Base-by-base conservation (phyloP, 2,113 vertebrate genomes). In the Catharus bicknelli region DNA sequence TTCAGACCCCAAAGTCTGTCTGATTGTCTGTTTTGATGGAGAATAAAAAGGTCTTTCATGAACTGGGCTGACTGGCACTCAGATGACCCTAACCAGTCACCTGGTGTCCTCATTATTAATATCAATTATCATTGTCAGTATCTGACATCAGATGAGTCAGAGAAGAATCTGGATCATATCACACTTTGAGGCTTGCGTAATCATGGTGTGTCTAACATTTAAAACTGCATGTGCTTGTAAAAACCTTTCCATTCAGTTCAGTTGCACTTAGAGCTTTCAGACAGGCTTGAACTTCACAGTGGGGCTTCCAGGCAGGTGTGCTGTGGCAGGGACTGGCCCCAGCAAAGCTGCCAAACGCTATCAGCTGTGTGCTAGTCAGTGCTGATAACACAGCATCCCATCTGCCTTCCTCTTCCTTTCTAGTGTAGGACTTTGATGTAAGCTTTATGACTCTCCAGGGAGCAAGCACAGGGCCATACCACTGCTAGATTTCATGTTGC, bases 131-230 rank as follows among this genome's bases (percentile, higher is more conserved):
- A 36, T 36, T 36, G 34, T 36, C 34, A 91, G 34, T 55, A 70
- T 86, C 30, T 86, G 78, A 63, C 40, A 22, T 29, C 57, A 75
- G 73, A 76, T 69, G 75, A 95, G 64, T 66, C 83, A 82, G 86
- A 77, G 81, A 63, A 61, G 70, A 95, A 83, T 90, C 81, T 86
- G 69, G 76, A 95, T 74, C 57, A 27, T 93, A 84, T 70, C 76
- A 68, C 59, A n/a, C 54, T 95, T 90, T 88, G 63, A 91, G 55
- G 21, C n/a, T 79, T 61, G 76, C 2, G 5, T 69, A 81, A 76
- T 72, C 48, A 16, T 29, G 30, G 83, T 66, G 36, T 69, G 40
- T 66, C 85, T 83, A 85, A 93, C 80, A 66, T 88, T 58, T 75
- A 83, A 83, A 63, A 48, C 82, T 50, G 38, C 4, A 1, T 54